Evolutionary conservation across 2,113 vertebrate genomes (phyloP).

Genomic region (Sander lucioperca): DNA sequence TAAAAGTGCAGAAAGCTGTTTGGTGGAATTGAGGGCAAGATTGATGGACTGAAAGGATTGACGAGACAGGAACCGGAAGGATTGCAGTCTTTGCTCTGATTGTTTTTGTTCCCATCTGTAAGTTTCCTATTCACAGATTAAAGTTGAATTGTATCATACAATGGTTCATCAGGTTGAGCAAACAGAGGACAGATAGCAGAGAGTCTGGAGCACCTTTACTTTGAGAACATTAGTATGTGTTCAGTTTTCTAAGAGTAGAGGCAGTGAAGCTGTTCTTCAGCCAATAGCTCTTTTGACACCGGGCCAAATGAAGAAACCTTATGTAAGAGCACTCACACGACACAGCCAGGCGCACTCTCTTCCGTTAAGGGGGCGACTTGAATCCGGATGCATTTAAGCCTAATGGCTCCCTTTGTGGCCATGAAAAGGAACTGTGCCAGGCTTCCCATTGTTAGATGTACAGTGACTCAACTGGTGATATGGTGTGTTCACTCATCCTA

Average conservation of each 20-base stretch:
- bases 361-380: conserved; percentile 3
- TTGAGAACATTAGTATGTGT: neutral
- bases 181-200: conserved; percentile 19
- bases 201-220: neutral
- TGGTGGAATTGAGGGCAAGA: conserved; percentile 1
- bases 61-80: conserved; percentile 43
- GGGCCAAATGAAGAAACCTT: conserved; percentile 42
- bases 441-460: conserved; percentile 33
- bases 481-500: conserved; percentile 26
- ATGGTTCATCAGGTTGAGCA: conserved; percentile 39
- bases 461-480: conserved; percentile 57
- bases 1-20: conserved; percentile 8
- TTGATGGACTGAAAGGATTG: conserved; percentile 1
- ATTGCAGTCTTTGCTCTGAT: conserved; percentile 21
- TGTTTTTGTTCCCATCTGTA: conserved; percentile 24
- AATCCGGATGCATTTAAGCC: conserved; percentile 38
- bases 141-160: conserved; percentile 21
- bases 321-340: conserved; percentile 10
- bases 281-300: conserved; percentile 5
- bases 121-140: conserved; percentile 39
- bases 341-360: conserved; percentile 11
- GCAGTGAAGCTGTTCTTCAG: neutral
- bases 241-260: neutral
- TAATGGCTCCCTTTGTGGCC: conserved; percentile 41
- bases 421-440: conserved; percentile 33